Percentiles rank a stretch among this genome's conserved stretches.
phyloP scores from a whole-genome alignment of 2,113 vertebrate genomes.

The Embiotoca jacksoni region DNA sequence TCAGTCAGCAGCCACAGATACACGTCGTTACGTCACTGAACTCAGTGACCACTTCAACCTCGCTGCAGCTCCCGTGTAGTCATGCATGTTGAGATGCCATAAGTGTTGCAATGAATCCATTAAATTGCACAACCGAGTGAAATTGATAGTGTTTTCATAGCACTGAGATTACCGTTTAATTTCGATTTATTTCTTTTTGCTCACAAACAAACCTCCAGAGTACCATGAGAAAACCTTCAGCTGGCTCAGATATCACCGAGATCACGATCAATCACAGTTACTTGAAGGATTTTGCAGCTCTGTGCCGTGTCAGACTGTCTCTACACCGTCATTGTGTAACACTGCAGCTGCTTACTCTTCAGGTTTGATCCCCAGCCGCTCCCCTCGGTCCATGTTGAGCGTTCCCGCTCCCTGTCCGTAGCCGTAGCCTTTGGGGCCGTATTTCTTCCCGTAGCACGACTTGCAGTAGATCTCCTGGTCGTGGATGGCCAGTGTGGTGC shows the following conservation, averaged over 20 bases:
- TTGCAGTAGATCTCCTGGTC: slow-evolving; percentile 95
- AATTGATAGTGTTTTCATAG: neutral
- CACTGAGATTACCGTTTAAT: too few relatives aligned
- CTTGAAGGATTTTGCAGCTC: neutral
- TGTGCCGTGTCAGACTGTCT: neutral
- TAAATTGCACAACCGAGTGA: neutral
- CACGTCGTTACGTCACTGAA: slow-evolving; percentile 24
- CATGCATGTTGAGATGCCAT: neutral
- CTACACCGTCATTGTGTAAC: neutral
- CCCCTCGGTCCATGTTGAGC: slow-evolving; percentile 94
- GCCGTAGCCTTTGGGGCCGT: slow-evolving; percentile 94
- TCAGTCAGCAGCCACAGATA: slow-evolving; percentile 22
- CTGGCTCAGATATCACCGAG: too few relatives aligned
- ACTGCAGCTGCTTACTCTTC: slow-evolving; percentile 88
- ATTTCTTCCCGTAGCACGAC: slow-evolving; percentile 96
- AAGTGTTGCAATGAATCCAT: neutral
- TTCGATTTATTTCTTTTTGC: too few relatives aligned
- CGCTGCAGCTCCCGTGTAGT: neutral
- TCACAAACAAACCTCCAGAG: too few relatives aligned
- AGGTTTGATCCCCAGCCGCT: slow-evolving; percentile 93
- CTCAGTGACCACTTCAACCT: neutral
- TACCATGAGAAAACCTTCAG: too few relatives aligned
- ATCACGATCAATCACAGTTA: neutral
- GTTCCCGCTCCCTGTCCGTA: slow-evolving; percentile 94
- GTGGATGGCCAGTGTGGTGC: slow-evolving; percentile 92